Conservation (phyloP, 2,888 invertebrate species). For the Amiota minor region DNA sequence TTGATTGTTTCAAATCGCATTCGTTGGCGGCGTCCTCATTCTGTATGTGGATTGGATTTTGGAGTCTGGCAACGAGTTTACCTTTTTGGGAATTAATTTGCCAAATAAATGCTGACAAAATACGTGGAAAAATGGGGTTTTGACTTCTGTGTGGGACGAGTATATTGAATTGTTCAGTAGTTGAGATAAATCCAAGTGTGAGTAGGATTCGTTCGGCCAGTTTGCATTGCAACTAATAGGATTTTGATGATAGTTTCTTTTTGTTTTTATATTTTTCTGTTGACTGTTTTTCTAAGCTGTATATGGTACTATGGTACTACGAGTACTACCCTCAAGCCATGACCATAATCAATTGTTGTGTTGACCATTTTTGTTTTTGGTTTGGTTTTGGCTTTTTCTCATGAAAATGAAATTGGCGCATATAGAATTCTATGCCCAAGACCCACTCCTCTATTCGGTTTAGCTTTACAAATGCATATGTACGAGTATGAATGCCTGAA, state of each 20-base stretch:
- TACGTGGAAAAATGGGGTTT: slow-evolving; percentile 50
- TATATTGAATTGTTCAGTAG: slow-evolving; percentile 37
- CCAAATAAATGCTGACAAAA: slow-evolving; percentile 64
- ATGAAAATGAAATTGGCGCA: slow-evolving; percentile 45
- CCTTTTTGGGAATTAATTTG: slow-evolving; percentile 68
- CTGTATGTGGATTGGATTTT: neutral
- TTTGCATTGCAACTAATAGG: slow-evolving; percentile 63
- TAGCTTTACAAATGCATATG: neutral
- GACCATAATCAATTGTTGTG: slow-evolving; percentile 41
- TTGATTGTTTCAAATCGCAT: slow-evolving; percentile 67
- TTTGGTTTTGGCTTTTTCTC: slow-evolving; percentile 34
- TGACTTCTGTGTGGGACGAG: neutral
- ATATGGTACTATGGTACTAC: slow-evolving; percentile 16
- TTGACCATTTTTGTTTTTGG: slow-evolving; percentile 28
- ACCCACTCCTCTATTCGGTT: slow-evolving; percentile 28
- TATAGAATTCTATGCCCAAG: no score
- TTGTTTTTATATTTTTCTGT: slow-evolving; percentile 36
- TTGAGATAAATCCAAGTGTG: slow-evolving; percentile 32
- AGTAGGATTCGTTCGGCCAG: neutral
- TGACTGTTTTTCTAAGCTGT: slow-evolving; percentile 40
- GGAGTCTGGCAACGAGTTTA: slow-evolving; percentile 50
- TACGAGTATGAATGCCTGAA: neutral
- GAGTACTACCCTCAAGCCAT: slow-evolving; percentile 33
- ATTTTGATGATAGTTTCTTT: slow-evolving; percentile 67
- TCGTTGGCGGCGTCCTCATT: slow-evolving; percentile 7